Evolutionary conservation across 1,140 invertebrate genomes (phyloP).

Genomic region (Drosophila bifasciata): DNA sequence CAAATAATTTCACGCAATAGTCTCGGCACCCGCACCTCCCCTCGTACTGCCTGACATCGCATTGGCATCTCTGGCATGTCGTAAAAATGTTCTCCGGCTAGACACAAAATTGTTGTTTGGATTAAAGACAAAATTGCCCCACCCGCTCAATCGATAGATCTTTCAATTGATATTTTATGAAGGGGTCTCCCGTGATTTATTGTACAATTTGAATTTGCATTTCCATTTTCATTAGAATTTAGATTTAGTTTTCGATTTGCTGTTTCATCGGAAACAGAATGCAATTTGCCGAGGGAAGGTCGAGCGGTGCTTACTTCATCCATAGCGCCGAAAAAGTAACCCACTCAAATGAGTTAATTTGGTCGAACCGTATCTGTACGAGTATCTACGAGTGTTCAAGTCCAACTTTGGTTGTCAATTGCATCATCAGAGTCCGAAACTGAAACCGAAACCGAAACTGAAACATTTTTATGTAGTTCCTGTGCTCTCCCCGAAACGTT

Average conservation of each 20-base stretch:
- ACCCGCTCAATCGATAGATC: conserved; percentile 13
- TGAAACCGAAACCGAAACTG: conserved; percentile 24
- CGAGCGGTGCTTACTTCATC: conserved; percentile 16
- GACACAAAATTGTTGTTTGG: conserved; percentile 36
- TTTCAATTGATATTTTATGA: conserved; percentile 41
- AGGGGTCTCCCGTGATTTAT: conserved; percentile 9
- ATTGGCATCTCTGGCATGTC: conserved; percentile 62
- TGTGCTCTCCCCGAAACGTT: conserved; percentile 13
- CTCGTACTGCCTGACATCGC: conserved; percentile 10
- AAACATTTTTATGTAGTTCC: conserved; percentile 3
- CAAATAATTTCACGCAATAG: conserved; percentile 65
- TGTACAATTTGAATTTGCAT: conserved; percentile 16
- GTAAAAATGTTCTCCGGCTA: conserved; percentile 44
- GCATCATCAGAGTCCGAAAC: conserved; percentile 45
- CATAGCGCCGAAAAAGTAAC: conserved; percentile 12
- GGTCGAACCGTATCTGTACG: neutral
- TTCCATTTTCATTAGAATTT: conserved; percentile 10
- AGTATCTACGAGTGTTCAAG: conserved; percentile 2
- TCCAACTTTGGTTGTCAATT: conserved; percentile 39
- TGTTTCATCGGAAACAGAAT: conserved; percentile 57
- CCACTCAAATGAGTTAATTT: conserved; percentile 34
- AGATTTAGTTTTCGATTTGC: conserved; percentile 8
- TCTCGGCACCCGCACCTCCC: neutral
- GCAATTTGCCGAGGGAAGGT: conserved; percentile 32
- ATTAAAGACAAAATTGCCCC: conserved; percentile 25